These are phyloP conservation scores for Atractosteus spatula DNA, from an alignment of 2,113 vertebrate species.

Conservation along the genomic window DNA sequence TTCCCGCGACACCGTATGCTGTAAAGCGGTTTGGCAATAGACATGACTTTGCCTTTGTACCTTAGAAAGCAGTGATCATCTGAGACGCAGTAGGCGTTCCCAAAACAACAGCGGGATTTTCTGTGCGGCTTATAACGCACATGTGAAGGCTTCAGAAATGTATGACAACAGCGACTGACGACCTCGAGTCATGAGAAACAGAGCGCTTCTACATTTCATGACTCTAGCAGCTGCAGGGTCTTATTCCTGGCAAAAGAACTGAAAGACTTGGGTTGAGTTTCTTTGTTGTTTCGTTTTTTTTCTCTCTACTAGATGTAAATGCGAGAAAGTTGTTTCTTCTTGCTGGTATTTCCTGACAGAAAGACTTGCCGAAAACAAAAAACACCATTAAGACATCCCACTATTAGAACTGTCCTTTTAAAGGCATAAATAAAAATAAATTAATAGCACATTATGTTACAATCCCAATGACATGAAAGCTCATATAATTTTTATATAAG, in stretches of 20 bases:
- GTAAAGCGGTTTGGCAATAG: no score
- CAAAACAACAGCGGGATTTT: no score
- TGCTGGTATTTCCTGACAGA: slow-evolving; percentile 44
- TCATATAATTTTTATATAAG: no score
- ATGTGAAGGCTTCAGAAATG: not conserved
- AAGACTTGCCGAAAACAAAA: not conserved
- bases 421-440: not conserved
- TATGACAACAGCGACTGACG: not conserved
- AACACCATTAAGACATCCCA: no score
- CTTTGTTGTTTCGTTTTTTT: slow-evolving; percentile 23
- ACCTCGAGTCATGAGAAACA: not conserved
- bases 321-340: slow-evolving; percentile 13
- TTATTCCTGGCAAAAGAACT: slow-evolving; percentile 33
- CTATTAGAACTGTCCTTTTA: no score
- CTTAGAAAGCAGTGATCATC: no score
- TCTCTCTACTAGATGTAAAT: slow-evolving; percentile 27
- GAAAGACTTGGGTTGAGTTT: not conserved
- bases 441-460: not conserved
- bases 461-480: not conserved
- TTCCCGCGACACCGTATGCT: no score
- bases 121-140: no score
- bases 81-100: no score
- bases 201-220: no score
- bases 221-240: not conserved
- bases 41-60: no score